Evolutionary conservation across 2,113 vertebrate genomes (phyloP).

Genomic region (Rhizomys pruinosus): DNA sequence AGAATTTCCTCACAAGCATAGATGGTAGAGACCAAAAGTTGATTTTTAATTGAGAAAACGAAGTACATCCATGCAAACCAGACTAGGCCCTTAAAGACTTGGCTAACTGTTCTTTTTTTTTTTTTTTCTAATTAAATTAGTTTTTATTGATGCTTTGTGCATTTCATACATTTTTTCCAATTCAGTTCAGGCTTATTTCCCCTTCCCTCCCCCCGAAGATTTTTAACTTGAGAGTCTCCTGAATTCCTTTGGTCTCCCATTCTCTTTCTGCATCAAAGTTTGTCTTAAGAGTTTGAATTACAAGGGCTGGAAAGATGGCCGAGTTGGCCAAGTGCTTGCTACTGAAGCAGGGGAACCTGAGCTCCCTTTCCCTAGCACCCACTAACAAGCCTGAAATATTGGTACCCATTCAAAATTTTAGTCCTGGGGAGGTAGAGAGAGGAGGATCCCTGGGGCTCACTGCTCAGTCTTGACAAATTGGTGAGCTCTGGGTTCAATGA

Average conservation of each 20-base stretch:
- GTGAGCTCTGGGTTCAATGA: not conserved
- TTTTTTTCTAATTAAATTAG: too few relatives aligned
- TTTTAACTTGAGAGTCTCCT: not conserved
- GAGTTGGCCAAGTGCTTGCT: not conserved
- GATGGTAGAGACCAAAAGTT: not conserved
- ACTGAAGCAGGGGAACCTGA: not conserved
- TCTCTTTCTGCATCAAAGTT: too few relatives aligned
- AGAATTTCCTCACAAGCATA: not conserved
- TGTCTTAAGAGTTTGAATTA: not conserved
- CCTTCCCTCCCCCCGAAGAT: too few relatives aligned
- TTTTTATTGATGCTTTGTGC: too few relatives aligned
- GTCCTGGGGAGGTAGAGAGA: not conserved
- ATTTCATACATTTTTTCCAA: too few relatives aligned
- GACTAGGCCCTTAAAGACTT: conserved; percentile 28
- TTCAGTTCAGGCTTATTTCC: too few relatives aligned
- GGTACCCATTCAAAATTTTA: not conserved
- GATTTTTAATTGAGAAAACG: not conserved
- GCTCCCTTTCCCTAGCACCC: not conserved
- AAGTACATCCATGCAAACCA: not conserved
- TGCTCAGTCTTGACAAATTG: not conserved
- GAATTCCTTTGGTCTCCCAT: not conserved
- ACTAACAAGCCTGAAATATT: not conserved
- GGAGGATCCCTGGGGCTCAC: not conserved
- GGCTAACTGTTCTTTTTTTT: conserved; percentile 37
- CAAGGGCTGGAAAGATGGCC: not conserved